Percentiles rank a stretch among this genome's conserved stretches.
phyloP scores from a whole-genome alignment of 2,113 vertebrate species.

The Canis aureus region DNA sequence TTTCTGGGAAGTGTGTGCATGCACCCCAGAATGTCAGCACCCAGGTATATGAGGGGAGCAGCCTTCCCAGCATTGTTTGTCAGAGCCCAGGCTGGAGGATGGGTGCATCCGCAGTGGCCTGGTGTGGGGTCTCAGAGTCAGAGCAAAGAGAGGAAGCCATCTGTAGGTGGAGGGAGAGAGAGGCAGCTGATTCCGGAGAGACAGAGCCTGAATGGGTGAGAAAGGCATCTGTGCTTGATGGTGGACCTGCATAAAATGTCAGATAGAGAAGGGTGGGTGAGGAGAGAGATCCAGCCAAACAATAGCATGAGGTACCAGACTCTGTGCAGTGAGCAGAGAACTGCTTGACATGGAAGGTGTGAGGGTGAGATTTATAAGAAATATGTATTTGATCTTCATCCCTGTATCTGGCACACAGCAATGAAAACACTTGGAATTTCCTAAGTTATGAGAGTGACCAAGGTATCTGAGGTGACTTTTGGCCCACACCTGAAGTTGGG shows the following conservation, averaged over 20 bases:
- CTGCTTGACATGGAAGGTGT: neutral
- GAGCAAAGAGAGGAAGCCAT: neutral
- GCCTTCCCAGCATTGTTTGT: neutral
- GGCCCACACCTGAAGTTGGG: neutral
- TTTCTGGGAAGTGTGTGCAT: neutral
- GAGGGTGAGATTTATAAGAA: neutral
- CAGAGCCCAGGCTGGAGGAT: neutral
- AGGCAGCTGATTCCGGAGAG: neutral
- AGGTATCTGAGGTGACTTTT: neutral
- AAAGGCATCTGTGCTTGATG: too few relatives aligned
- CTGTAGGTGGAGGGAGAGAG: neutral
- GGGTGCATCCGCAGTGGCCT: neutral
- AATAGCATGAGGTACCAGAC: neutral
- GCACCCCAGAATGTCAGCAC: neutral
- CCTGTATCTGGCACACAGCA: neutral
- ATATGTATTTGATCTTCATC: neutral
- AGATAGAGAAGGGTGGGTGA: too few relatives aligned
- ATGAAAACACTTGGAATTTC: neutral
- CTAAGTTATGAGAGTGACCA: neutral
- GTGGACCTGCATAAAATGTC: neutral
- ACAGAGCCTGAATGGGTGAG: neutral
- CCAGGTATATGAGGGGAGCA: neutral
- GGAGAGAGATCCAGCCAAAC: neutral
- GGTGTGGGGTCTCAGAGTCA: neutral
- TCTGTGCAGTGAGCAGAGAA: neutral